Base-by-base conservation (phyloP, 1,140 invertebrate genomes). In the Eueides isabella region DNA sequence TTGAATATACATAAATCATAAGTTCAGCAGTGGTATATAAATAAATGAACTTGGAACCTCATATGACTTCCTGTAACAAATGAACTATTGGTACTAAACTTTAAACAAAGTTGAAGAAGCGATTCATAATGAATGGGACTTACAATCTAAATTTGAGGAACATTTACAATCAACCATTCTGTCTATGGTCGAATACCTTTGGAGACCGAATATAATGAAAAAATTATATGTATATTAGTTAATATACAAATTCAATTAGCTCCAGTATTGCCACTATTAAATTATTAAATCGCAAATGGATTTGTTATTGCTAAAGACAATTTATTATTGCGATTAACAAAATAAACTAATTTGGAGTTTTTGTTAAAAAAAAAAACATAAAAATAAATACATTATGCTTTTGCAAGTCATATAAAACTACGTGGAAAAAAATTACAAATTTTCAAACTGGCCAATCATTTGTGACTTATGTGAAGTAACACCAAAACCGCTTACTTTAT, bases 401-500 rank as follows among this genome's bases (percentile, higher is more conserved):
- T 55, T 55, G 48, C 48, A 55, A 19, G 19, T 55, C n/a, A 55
- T 14, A 55, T 55, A 55, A 55, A 55, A 23, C 48, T 55, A 23
- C 12, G 26, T 19, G 23, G 11, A 55, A 55, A 44, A 30, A 23
- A 67, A 14, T 29, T 63, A 70, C 35, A 68, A 61, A 41, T 23
- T 33, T 30, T 48, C 28, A 67, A 63, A 63, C 69, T 67, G 61
- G 35, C 70, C 30, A 67, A 73, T 73, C 14, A 65, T 76, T 76
- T 76, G 74, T 72, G 74, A 76, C 69, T 67, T 61, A 72, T 76
- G 68, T 76, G 70, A 76, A 61, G 69, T 62, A 61, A 66, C 61
- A 72, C 48, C 67, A 71, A 70, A 72, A 67, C 65, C 64, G 28
- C 61, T 61, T 65, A 55, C 19, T 55, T 26, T 26, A 55, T 26